Base-by-base conservation (phyloP, 2,113 vertebrate genomes). In the Melanocharis versteri region DNA sequence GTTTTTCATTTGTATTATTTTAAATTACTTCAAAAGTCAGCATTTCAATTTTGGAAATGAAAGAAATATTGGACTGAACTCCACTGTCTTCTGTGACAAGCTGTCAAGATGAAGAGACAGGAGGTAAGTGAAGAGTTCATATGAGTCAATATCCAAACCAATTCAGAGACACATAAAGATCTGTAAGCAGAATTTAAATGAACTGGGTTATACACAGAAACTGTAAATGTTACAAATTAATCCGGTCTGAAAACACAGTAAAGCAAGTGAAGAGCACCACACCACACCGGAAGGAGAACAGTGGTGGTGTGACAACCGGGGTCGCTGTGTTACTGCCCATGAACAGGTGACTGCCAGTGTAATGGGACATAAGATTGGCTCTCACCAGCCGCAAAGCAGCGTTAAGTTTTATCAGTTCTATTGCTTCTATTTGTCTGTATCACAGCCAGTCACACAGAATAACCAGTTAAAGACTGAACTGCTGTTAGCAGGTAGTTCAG, bases 281-380 rank as follows among this genome's bases (percentile, higher is more conserved):
- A 66, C 3, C 11, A 11, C 3, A 19, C 7, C 15, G 8, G 47
- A 48, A 40, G 87, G 28, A 35, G 22, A 87, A 81, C 0, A 33
- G 10, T 3, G 11, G 13, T 37, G 12, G 12, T 21, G 21, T 16
- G 58, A 62, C 18, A 58, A 30, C 22, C 1, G 0, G 17, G 33
- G 30, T 20, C 72, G 31, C 14, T 50, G 18, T 12, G 3, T 65
- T 84, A 60, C 12, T 71, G 30, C 28, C 71, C 68, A 39, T 16
- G 8, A 94, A 72, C 6, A 93, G n/a, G 22, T 15, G 45, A 60
- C 10, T 37, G 48, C n/a, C 72, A 54, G 22, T 10, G 7, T 20
- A 57, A 71, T 0, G 77, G 19, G 24, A 19, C 16, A 19, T 15
- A 27, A 64, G 31, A 31, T 0, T 44, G 42, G 28, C 60, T 61